These are phyloP conservation scores for Nycticryphes semicollaris DNA, from an alignment of 2,113 vertebrate genomes.

Conservation along the genomic window DNA sequence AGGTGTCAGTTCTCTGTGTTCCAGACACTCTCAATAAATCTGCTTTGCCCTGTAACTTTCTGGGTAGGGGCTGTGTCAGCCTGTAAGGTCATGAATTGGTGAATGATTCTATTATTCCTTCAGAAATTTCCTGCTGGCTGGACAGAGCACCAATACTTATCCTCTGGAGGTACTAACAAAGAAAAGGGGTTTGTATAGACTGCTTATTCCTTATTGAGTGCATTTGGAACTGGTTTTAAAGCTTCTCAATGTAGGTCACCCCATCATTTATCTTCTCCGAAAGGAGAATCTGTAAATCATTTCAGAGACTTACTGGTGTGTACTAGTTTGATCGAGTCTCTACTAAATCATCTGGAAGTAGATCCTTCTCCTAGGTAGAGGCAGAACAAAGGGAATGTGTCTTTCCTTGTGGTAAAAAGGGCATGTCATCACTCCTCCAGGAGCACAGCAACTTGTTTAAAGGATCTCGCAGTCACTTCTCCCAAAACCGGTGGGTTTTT, in stretches of 20 bases:
- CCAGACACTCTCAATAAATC: conserved; percentile 62
- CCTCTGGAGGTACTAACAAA: conserved; percentile 60
- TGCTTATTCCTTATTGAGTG: conserved; percentile 32
- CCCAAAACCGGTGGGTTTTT: neutral
- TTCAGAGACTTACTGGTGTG: conserved; percentile 31
- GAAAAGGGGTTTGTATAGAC: conserved; percentile 41
- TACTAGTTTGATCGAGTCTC: conserved; percentile 12
- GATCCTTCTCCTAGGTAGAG: conserved; percentile 3
- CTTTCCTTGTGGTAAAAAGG: conserved; percentile 21
- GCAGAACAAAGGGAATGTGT: conserved; percentile 12
- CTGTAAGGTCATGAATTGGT: conserved; percentile 56
- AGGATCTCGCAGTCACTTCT: conserved; percentile 15
- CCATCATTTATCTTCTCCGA: conserved; percentile 61
- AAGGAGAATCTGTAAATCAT: conserved; percentile 65
- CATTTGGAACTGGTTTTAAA: conserved; percentile 67
- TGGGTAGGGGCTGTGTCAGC: conserved; percentile 55
- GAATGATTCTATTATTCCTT: conserved; percentile 73
- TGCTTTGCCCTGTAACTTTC: conserved; percentile 54
- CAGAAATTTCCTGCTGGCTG: conserved; percentile 67
- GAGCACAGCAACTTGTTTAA: neutral
- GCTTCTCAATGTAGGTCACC: conserved; percentile 38
- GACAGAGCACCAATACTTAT: conserved; percentile 46
- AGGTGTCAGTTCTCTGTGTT: conserved; percentile 60
- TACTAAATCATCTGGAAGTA: conserved; percentile 54
- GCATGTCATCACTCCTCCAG: conserved; percentile 11